These are phyloP conservation scores for Heliangelus exortis DNA, from an alignment of 2,797 vertebrate genomes.

Conservation along the genomic window DNA sequence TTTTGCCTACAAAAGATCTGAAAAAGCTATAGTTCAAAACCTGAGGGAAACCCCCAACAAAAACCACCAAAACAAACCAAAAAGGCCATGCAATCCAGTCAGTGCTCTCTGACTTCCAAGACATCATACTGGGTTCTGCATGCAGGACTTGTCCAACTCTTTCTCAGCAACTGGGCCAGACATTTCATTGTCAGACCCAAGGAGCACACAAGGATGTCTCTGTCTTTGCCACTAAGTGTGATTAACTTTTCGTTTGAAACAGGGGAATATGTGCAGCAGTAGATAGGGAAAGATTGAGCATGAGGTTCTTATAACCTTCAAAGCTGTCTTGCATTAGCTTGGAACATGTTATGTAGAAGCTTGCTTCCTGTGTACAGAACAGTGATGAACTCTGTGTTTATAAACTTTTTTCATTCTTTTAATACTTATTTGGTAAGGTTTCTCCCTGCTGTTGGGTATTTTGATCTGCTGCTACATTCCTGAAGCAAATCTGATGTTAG, in stretches of 20 bases:
- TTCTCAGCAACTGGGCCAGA: neutral
- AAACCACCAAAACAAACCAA: neutral
- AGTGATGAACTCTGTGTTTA: neutral
- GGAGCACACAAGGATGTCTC: neutral
- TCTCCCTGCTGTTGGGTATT: neutral
- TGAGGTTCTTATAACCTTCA: neutral
- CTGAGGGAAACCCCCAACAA: fast-evolving
- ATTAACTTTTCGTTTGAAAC: neutral
- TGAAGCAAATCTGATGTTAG: neutral
- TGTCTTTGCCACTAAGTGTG: neutral
- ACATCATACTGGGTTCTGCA: neutral
- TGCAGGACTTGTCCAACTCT: neutral
- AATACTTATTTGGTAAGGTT: neutral
- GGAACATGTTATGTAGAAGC: neutral
- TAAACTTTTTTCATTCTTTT: neutral
- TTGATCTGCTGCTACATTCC: neutral
- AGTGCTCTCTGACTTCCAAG: neutral
- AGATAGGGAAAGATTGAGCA: neutral
- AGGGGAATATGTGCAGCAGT: neutral
- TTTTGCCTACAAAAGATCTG: neutral
- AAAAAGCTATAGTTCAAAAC: neutral
- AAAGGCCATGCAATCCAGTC: neutral
- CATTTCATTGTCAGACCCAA: neutral
- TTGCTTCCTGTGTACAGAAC: constrained; percentile 1
- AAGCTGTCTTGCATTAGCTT: neutral